Evolutionary conservation across 2,888 invertebrate species (phyloP), one percentile per base, ranked within the genome.

Genomic region (Holacanthella duospinosa): DNA sequence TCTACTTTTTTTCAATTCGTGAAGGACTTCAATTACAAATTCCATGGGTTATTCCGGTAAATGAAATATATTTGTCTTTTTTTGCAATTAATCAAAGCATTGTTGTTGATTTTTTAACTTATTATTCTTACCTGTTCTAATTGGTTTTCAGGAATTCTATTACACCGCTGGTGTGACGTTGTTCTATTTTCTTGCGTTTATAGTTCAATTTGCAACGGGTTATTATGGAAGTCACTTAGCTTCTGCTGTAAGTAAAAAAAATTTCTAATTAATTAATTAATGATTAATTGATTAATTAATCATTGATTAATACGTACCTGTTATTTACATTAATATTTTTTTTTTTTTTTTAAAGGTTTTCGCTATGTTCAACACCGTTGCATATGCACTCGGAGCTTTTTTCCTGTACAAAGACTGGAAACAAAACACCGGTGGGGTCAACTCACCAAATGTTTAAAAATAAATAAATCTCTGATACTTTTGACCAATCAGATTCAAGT

Each of bases 31-130:
- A 84, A 75, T 76, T 89, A 64, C 88, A 88, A 60, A 85, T 91
- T 74, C 88, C 90, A 74, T 91, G 90, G 91, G 82, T 88, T 70
- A 78, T 89, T 68, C 85, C 88, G 75, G 90, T 90, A 81, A 85
- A 85, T 79, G n/a, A 44, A n/a, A n/a, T n/a, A n/a, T n/a, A n/a
- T n/a, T n/a, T n/a, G n/a, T n/a, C n/a, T n/a, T n/a, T n/a, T n/a
- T n/a, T n/a, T 53, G 21, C 25, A 24, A 9, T 53, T 26, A 60
- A 60, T n/a, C 19, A 60, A 2, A 55, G 21, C 16, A 48, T 55
- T 24, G 66, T 27, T n/a, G 55, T 62, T 3, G 60, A 66, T 60
- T 64, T 28, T 63, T n/a, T n/a, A n/a, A n/a, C n/a, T 28, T 29
- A 61, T 60, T 65, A 65, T 65, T 68, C 62, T 55, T 53, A 53